phyloP scores from a whole-genome alignment of 2,113 vertebrate species.

The Oryzias celebensis region DNA sequence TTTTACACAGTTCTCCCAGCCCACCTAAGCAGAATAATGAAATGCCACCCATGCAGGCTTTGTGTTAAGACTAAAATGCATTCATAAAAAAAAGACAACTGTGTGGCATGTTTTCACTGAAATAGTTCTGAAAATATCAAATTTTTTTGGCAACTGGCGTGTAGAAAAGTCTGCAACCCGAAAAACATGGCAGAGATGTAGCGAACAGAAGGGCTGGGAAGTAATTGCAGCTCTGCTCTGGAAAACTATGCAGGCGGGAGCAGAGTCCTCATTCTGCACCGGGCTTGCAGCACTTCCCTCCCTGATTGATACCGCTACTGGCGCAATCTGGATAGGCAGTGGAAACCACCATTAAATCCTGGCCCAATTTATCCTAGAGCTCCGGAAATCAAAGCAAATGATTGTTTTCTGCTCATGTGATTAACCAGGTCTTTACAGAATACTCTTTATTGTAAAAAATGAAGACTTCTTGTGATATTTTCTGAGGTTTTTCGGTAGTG shows the following conservation, averaged over 20 bases:
- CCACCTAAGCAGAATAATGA: conserved; percentile 23
- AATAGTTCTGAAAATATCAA: conserved; percentile 24
- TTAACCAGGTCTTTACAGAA: too few relatives aligned
- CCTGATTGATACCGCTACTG: conserved; percentile 61
- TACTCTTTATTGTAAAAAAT: too few relatives aligned
- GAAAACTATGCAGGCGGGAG: conserved; percentile 35
- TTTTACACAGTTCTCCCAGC: background rate
- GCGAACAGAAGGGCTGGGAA: conserved; percentile 26
- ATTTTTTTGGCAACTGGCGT: conserved; percentile 9
- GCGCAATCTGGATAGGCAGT: conserved; percentile 50
- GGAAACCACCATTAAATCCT: conserved; percentile 67
- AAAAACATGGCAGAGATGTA: conserved; percentile 7
- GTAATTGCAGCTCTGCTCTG: conserved; percentile 37
- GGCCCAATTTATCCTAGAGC: conserved; percentile 60
- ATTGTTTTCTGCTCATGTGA: too few relatives aligned
- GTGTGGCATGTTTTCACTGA: background rate
- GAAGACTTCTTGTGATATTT: conserved; percentile 24
- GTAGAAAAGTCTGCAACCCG: conserved; percentile 17
- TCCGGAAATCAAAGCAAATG: conserved; percentile 68
- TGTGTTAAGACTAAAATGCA: conserved; percentile 6
- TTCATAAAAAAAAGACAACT: background rate
- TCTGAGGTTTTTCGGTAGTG: conserved; percentile 50
- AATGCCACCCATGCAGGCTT: background rate
- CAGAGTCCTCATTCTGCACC: conserved; percentile 42
- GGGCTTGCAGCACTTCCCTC: conserved; percentile 46